phyloP scores from a whole-genome alignment of 92 coral and sea anemone species.

The Zoanthus solanderi region DNA sequence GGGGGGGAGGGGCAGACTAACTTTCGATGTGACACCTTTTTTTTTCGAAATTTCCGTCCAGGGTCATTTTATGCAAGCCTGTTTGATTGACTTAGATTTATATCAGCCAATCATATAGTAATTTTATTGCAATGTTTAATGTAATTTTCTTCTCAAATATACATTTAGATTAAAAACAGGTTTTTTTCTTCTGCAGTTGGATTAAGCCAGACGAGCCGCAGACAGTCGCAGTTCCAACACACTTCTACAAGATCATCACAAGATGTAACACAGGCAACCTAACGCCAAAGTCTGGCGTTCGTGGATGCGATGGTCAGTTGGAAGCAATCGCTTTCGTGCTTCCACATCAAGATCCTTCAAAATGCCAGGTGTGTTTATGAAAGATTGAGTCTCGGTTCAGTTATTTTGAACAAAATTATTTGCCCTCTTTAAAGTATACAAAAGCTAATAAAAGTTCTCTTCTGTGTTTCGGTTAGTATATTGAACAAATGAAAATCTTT shows the following conservation, averaged over 20 bases:
- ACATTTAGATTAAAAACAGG: too few species aligned
- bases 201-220: slow-evolving; percentile 65
- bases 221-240: slow-evolving; percentile 94
- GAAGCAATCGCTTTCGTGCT: slow-evolving; percentile 89
- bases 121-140: too few species aligned
- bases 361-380: slow-evolving; percentile 64
- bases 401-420: too few species aligned
- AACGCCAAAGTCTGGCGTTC: slow-evolving; percentile 64
- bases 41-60: too few species aligned
- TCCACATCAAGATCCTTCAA: slow-evolving; percentile 59
- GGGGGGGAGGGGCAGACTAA: too few species aligned
- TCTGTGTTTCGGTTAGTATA: too few species aligned
- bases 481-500: too few species aligned
- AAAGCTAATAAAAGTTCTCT: not conserved
- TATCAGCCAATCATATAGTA: too few species aligned
- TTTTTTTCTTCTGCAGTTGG: slow-evolving; percentile 51
- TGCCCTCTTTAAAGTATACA: not conserved
- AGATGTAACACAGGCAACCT: slow-evolving; percentile 70
- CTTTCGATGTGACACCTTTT: too few species aligned
- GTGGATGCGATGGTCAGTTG: slow-evolving; percentile 85
- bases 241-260: slow-evolving; percentile 86
- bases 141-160: too few species aligned
- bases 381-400: not conserved
- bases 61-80: too few species aligned
- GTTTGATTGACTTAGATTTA: too few species aligned